Evolutionary conservation across 2,113 vertebrate genomes (phyloP).

Genomic region (Platichthys stellatus): DNA sequence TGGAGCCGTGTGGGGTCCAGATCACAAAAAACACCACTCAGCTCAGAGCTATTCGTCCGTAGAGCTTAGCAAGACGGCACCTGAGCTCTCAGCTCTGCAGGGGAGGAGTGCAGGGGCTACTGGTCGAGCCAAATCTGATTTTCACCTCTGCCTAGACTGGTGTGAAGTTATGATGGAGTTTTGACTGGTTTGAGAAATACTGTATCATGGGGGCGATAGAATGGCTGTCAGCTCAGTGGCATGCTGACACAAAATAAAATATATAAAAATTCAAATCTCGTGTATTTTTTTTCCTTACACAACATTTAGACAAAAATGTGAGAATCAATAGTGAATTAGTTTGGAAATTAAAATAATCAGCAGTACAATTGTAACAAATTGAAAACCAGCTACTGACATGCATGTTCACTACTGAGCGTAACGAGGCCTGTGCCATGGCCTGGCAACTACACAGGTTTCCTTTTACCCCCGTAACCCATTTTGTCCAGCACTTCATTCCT

Average conservation of each 20-base stretch:
- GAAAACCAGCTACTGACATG: conserved; percentile 26
- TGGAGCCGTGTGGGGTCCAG: conserved; percentile 26
- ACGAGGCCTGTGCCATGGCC: conserved; percentile 8
- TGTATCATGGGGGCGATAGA: conserved; percentile 28
- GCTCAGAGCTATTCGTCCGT: conserved; percentile 20
- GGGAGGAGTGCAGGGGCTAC: conserved; percentile 5
- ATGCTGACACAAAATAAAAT: neutral
- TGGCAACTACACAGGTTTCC: conserved; percentile 40
- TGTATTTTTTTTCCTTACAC: neutral
- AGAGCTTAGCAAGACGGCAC: conserved; percentile 37
- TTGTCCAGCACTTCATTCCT: conserved; percentile 67
- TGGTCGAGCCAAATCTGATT: conserved; percentile 47
- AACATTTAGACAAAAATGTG: neutral
- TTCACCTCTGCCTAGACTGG: conserved; percentile 38
- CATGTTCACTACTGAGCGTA: conserved; percentile 14
- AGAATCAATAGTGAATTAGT: neutral
- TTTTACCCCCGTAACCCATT: conserved; percentile 67
- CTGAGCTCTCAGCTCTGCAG: conserved; percentile 37
- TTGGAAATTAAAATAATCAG: neutral
- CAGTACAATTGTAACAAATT: conserved; percentile 5
- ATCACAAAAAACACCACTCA: conserved; percentile 38
- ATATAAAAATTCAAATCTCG: no score
- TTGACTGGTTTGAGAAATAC: conserved; percentile 43
- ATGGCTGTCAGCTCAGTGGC: conserved; percentile 14
- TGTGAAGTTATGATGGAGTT: conserved; percentile 55